Percentiles rank a stretch among this genome's conserved stretches.
These are phyloP conservation scores for Toxostoma redivivum DNA, from an alignment of 2,113 vertebrate species.

Conservation along the genomic window DNA sequence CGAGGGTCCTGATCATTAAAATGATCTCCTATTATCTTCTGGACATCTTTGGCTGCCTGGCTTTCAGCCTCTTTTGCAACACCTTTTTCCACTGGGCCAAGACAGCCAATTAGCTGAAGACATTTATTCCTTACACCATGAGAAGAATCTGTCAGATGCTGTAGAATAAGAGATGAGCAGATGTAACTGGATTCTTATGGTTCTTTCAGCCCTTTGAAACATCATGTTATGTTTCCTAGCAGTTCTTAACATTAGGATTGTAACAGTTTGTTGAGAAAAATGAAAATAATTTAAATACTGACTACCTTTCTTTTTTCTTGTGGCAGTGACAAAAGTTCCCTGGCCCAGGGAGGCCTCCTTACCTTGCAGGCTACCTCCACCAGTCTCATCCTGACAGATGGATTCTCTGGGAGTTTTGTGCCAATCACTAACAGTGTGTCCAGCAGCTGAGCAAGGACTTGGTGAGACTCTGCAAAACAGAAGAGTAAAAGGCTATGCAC, in stretches of 20 bases:
- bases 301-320: background rate
- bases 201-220: background rate
- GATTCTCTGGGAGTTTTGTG: conserved; percentile 83
- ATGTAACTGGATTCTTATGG: rapidly evolving
- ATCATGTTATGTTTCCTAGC: background rate
- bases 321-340: background rate
- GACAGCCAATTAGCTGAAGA: conserved; percentile 90
- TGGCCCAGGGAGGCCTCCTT: background rate
- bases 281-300: background rate
- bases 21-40: conserved; percentile 92
- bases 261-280: background rate
- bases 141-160: conserved; percentile 91
- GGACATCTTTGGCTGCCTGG: conserved; percentile 79
- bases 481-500: background rate
- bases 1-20: conserved; percentile 94
- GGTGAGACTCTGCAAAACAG: conserved; percentile 87
- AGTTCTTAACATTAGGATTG: background rate
- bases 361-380: conserved; percentile 95
- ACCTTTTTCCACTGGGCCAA: conserved; percentile 83
- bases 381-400: conserved; percentile 78
- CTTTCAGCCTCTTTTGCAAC: conserved; percentile 80
- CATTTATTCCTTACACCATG: conserved; percentile 96
- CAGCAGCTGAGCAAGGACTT: conserved; percentile 92
- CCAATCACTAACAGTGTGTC: conserved; percentile 91
- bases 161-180: background rate